phyloP scores from a whole-genome alignment of 2,113 vertebrate genomes.

The Sylvilagus bachmani region DNA sequence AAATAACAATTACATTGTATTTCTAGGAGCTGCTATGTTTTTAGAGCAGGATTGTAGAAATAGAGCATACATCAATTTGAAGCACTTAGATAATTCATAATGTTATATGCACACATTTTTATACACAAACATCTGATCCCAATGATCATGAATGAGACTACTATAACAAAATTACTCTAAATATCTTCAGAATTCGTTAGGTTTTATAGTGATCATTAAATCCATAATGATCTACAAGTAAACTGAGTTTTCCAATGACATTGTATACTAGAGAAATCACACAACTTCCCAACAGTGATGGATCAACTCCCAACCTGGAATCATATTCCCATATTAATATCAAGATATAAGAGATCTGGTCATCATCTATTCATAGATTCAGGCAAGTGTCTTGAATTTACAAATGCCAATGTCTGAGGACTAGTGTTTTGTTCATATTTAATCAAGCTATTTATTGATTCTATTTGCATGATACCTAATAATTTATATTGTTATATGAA shows the following conservation, averaged over 20 bases:
- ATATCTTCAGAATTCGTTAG: background rate
- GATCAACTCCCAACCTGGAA: background rate
- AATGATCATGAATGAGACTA: background rate
- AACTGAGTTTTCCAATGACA: background rate
- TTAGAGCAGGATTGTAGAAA: background rate
- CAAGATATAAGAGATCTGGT: background rate
- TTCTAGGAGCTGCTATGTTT: background rate
- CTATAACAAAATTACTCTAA: background rate
- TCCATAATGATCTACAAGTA: background rate
- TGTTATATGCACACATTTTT: background rate
- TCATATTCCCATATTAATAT: background rate
- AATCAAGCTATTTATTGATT: conserved; percentile 26
- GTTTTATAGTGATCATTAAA: background rate
- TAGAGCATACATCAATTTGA: background rate
- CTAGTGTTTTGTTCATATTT: background rate
- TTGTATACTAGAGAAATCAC: background rate
- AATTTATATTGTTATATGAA: background rate
- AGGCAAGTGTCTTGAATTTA: background rate
- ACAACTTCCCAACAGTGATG: background rate
- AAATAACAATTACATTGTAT: background rate
- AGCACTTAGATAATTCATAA: background rate
- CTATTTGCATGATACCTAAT: background rate
- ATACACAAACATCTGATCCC: background rate
- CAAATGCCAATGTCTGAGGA: background rate
- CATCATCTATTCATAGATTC: background rate